Percentiles rank a stretch among this genome's conserved stretches.
These are phyloP conservation scores for Julus scanicus DNA, from an alignment of 2,888 invertebrate species.

Conservation along the genomic window DNA sequence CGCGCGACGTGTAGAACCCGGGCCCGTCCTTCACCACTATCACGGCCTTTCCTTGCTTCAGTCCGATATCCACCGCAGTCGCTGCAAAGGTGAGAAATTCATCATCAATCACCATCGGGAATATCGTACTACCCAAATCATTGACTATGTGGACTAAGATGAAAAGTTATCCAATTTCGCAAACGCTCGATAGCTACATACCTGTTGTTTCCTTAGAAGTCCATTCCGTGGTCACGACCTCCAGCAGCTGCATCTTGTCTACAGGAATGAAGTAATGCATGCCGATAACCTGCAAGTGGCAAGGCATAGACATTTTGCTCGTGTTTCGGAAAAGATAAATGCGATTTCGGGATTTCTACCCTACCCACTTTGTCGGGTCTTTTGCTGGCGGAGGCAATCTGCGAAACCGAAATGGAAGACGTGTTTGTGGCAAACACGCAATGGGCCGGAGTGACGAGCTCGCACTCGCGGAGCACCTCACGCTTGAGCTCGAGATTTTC, in stretches of 20 bases:
- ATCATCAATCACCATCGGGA: no score
- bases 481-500: conserved; percentile 97
- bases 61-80: conserved; percentile 77
- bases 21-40: conserved; percentile 98
- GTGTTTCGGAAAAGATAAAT: not conserved
- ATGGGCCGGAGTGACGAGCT: conserved; percentile 83
- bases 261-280: conserved; percentile 99
- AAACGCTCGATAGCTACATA: not conserved
- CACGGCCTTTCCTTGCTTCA: conserved; percentile 96
- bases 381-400: conserved; percentile 90
- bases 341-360: not conserved
- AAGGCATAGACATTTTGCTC: not conserved
- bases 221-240: conserved; percentile 96
- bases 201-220: conserved; percentile 94
- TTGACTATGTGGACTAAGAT: no score
- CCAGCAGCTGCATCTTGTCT: conserved; percentile 98
- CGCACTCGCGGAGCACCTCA: conserved; percentile 94
- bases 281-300: conserved; percentile 74
- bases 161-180: not conserved
- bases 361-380: conserved; percentile 87
- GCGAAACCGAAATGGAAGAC: conserved; percentile 94
- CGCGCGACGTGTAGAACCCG: conserved; percentile 98
- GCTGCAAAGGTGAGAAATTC: conserved; percentile 61
- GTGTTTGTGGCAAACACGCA: conserved; percentile 98
- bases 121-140: no score